Percentiles rank a stretch among this genome's conserved stretches.
Conservation (phyloP, 2,888 invertebrate genomes). For the Acrobasis suavella region DNA sequence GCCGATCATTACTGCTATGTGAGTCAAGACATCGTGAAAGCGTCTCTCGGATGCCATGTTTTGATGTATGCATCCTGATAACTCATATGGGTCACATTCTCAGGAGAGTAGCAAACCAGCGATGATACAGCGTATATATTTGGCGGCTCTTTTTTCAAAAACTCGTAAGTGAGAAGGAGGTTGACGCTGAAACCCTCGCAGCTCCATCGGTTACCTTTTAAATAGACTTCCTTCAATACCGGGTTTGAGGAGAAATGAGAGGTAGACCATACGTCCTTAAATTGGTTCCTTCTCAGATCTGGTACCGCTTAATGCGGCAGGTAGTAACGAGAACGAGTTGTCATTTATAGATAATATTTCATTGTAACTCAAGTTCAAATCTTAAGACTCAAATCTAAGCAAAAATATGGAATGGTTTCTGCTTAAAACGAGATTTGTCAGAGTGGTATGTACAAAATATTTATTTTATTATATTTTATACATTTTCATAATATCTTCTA, state of each 20-base stretch:
- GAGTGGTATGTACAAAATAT: conserved; percentile 80
- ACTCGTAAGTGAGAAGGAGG: conserved; percentile 84
- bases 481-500: no score
- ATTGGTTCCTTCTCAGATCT: conserved; percentile 87
- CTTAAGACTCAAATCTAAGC: conserved; percentile 80
- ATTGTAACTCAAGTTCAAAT: conserved; percentile 83
- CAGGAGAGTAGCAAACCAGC: conserved; percentile 86
- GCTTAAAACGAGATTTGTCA: conserved; percentile 82
- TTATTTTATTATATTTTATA: no score
- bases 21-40: conserved; percentile 72
- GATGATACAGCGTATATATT: conserved; percentile 69
- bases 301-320: conserved; percentile 84
- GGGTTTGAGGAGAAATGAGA: conserved; percentile 84
- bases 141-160: conserved; percentile 79
- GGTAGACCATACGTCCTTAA: conserved; percentile 84
- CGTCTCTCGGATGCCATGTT: conserved; percentile 81
- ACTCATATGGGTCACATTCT: conserved; percentile 83
- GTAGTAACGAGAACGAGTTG: conserved; percentile 83
- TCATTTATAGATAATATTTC: conserved; percentile 84
- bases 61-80: conserved; percentile 87
- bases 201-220: conserved; percentile 89
- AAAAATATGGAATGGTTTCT: conserved; percentile 82
- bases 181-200: conserved; percentile 85
- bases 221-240: conserved; percentile 80
- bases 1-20: conserved; percentile 79